Evolutionary conservation across 1,140 invertebrate genomes (phyloP).

Genomic region (Plutomurus gul): DNA sequence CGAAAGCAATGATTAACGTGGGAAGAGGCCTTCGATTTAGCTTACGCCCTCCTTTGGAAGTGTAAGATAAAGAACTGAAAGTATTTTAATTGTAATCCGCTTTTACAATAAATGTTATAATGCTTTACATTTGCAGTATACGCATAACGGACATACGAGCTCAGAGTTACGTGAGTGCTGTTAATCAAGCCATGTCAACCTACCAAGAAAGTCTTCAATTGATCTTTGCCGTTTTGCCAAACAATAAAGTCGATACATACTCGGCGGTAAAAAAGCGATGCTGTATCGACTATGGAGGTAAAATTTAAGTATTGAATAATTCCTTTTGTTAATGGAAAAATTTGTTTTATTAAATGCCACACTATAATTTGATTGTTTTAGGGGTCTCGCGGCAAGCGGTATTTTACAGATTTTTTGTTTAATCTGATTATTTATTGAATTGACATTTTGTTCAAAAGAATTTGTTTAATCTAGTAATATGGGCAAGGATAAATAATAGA

Average conservation of each 20-base stretch:
- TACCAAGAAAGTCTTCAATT: conserved; percentile 62
- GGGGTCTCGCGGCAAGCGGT: too few species aligned
- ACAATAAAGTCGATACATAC: conserved; percentile 74
- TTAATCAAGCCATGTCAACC: conserved; percentile 65
- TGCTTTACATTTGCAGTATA: neutral
- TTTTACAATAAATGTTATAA: neutral
- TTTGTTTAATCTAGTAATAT: too few species aligned
- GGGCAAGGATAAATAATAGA: too few species aligned
- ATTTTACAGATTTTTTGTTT: too few species aligned
- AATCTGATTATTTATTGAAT: neutral
- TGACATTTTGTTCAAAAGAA: neutral
- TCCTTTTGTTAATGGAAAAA: neutral
- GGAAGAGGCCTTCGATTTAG: conserved; percentile 11
- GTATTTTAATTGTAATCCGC: neutral
- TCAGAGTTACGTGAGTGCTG: conserved; percentile 56
- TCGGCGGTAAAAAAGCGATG: conserved; percentile 83
- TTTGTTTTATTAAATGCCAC: too few species aligned
- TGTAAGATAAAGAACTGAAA: neutral
- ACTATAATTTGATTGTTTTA: too few species aligned
- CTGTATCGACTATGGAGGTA: conserved; percentile 67
- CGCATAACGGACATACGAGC: conserved; percentile 54
- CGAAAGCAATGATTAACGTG: conserved; percentile 30
- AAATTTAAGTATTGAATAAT: conserved; percentile 30
- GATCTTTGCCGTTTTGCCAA: conserved; percentile 70
- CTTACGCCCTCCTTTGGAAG: neutral